These are phyloP conservation scores for Distichodus sexfasciatus DNA, from an alignment of 2,797 vertebrate species.

Conservation along the genomic window DNA sequence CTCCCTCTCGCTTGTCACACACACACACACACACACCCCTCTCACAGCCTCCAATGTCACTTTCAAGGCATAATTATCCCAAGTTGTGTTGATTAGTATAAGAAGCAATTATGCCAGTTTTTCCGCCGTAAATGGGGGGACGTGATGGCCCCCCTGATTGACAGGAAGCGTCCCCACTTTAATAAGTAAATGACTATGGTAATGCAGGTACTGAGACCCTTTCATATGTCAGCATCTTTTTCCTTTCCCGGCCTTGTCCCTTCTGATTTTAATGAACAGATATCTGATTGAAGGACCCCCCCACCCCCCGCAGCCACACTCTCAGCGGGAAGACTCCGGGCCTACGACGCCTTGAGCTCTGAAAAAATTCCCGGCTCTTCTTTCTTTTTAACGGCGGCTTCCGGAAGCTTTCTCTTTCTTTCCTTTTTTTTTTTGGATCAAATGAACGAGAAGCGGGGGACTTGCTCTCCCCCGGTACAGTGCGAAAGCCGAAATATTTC, in stretches of 20 bases:
- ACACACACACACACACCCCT: slow-evolving; percentile 28
- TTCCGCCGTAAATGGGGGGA: slow-evolving; percentile 78
- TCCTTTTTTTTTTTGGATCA: no score
- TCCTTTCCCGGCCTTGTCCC: slow-evolving; percentile 65
- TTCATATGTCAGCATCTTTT: slow-evolving; percentile 81
- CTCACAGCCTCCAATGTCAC: slow-evolving; percentile 79
- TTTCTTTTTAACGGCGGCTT: slow-evolving; percentile 17
- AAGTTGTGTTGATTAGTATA: slow-evolving; percentile 86
- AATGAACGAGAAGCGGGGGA: slow-evolving; percentile 8
- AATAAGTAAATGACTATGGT: slow-evolving; percentile 85
- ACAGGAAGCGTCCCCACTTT: slow-evolving; percentile 81
- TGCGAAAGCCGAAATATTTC: slow-evolving; percentile 50
- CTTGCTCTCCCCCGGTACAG: slow-evolving; percentile 47
- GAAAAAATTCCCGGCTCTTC: not conserved
- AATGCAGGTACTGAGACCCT: slow-evolving; percentile 80
- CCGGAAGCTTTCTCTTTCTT: not conserved
- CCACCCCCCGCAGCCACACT: no score
- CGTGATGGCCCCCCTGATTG: slow-evolving; percentile 80
- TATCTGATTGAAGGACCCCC: slow-evolving; percentile 70
- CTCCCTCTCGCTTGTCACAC: slow-evolving; percentile 66
- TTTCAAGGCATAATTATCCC: slow-evolving; percentile 85
- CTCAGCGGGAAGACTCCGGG: no score
- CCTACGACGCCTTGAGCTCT: not conserved
- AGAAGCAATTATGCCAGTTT: slow-evolving; percentile 84
- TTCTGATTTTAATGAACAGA: slow-evolving; percentile 76